Evolutionary conservation across 2,797 vertebrate species (phyloP).

Genomic region (Naso thynnoides): DNA sequence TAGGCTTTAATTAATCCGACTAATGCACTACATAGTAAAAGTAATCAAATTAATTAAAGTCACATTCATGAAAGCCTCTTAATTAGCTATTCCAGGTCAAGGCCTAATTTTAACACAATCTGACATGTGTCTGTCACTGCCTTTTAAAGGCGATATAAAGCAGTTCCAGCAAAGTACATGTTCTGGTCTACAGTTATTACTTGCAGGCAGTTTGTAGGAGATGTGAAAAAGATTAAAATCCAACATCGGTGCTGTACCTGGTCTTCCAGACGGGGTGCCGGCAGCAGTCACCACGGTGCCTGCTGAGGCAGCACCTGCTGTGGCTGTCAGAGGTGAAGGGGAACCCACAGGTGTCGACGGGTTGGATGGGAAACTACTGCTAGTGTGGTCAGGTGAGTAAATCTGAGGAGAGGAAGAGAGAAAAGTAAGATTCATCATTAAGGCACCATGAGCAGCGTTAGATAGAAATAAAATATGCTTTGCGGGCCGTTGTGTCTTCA

Average conservation of each 20-base stretch:
- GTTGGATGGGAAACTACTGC: slow-evolving; percentile 99
- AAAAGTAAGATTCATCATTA: slow-evolving; percentile 37
- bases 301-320: slow-evolving; percentile 79
- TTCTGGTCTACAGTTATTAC: not conserved
- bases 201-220: slow-evolving; percentile 4
- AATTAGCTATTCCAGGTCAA: slow-evolving; percentile 51
- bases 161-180: slow-evolving; percentile 1
- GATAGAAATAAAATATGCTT: slow-evolving; percentile 14
- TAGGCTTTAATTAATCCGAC: slow-evolving; percentile 55
- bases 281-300: slow-evolving; percentile 78
- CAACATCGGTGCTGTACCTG: slow-evolving; percentile 82
- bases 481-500: slow-evolving; percentile 26
- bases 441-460: slow-evolving; percentile 25
- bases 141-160: slow-evolving; percentile 13
- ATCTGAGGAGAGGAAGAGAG: slow-evolving; percentile 85
- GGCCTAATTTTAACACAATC: slow-evolving; percentile 17
- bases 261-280: slow-evolving; percentile 74
- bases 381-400: slow-evolving; percentile 99
- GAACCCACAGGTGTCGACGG: slow-evolving; percentile 98
- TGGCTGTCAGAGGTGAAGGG: slow-evolving; percentile 95
- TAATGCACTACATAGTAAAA: slow-evolving; percentile 42
- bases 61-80: slow-evolving; percentile 48
- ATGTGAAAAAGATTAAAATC: slow-evolving; percentile 38
- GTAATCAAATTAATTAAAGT: slow-evolving; percentile 57
- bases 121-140: slow-evolving; percentile 15